phyloP scores from a whole-genome alignment of 2,888 invertebrate species.

The Digitonthophagus gazella region DNA sequence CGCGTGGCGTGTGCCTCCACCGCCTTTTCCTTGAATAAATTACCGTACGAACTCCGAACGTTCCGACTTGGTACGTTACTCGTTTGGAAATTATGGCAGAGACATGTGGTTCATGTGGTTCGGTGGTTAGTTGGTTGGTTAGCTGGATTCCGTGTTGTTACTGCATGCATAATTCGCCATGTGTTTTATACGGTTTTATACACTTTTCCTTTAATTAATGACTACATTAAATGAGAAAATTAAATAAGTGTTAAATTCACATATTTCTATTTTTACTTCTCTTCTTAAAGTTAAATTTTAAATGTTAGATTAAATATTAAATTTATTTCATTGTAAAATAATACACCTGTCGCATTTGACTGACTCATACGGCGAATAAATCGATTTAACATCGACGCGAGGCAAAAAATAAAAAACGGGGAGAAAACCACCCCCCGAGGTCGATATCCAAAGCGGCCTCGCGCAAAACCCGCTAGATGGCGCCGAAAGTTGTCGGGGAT shows the following conservation, averaged over 20 bases:
- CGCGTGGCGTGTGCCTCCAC: constrained; percentile 12
- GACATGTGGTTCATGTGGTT: background rate
- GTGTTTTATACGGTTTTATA: background rate
- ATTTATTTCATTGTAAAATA: background rate
- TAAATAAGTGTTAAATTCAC: background rate
- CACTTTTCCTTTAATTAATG: background rate
- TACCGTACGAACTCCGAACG: background rate
- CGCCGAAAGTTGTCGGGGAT: constrained; percentile 7
- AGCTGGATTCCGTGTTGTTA: background rate
- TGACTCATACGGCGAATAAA: background rate
- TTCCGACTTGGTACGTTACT: background rate
- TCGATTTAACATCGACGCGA: background rate
- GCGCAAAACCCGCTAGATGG: background rate
- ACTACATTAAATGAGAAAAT: background rate
- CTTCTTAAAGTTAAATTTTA: background rate
- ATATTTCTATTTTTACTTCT: background rate
- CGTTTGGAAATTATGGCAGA: background rate
- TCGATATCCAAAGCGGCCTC: background rate
- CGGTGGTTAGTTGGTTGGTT: too few relatives aligned
- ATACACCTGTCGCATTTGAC: background rate
- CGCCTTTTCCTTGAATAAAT: constrained; percentile 9
- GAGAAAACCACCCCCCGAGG: background rate
- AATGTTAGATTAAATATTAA: too few relatives aligned
- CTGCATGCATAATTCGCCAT: background rate
- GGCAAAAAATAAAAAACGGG: background rate